These are phyloP conservation scores for Digitonthophagus gazella DNA, from an alignment of 2,888 invertebrate genomes.

Conservation along the genomic window DNA sequence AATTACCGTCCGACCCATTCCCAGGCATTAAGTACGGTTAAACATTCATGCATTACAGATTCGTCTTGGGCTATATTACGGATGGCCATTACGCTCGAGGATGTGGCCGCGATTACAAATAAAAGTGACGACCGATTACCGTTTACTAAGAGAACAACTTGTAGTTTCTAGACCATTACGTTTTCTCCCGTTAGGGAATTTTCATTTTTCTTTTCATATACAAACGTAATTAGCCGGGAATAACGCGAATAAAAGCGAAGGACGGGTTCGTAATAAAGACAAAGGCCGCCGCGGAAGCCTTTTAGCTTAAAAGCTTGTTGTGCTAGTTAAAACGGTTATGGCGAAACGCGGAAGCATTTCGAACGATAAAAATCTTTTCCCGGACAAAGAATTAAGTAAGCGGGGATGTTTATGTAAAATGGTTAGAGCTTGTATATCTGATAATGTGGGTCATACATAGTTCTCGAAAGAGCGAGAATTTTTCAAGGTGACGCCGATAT, in stretches of 20 bases:
- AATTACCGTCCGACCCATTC: background rate
- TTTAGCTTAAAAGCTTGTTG: background rate
- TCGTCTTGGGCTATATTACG: background rate
- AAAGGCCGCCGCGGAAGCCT: background rate
- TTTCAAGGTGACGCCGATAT: slow-evolving; percentile 27
- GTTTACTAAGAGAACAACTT: too few relatives aligned
- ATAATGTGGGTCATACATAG: slow-evolving; percentile 29
- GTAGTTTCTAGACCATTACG: too few relatives aligned
- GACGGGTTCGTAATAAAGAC: background rate
- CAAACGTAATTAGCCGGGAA: background rate
- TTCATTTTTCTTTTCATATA: background rate
- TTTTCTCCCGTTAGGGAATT: too few relatives aligned
- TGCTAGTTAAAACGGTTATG: slow-evolving; percentile 2
- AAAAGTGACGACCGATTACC: too few relatives aligned
- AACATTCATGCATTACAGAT: too few relatives aligned
- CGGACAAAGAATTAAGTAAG: slow-evolving; percentile 29
- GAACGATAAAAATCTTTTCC: slow-evolving; percentile 23
- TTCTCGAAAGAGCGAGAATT: slow-evolving; percentile 23
- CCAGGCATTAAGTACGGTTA: too few relatives aligned
- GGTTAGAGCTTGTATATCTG: slow-evolving; percentile 21
- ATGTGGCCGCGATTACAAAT: too few relatives aligned
- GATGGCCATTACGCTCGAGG: too few relatives aligned
- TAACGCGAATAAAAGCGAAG: background rate
- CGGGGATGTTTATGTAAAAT: slow-evolving; percentile 26
- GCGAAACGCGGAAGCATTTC: slow-evolving; percentile 4